Evolutionary conservation across 2,113 vertebrate genomes (phyloP), one percentile per base, ranked within the genome.

Genomic region (Hypanus sabinus): DNA sequence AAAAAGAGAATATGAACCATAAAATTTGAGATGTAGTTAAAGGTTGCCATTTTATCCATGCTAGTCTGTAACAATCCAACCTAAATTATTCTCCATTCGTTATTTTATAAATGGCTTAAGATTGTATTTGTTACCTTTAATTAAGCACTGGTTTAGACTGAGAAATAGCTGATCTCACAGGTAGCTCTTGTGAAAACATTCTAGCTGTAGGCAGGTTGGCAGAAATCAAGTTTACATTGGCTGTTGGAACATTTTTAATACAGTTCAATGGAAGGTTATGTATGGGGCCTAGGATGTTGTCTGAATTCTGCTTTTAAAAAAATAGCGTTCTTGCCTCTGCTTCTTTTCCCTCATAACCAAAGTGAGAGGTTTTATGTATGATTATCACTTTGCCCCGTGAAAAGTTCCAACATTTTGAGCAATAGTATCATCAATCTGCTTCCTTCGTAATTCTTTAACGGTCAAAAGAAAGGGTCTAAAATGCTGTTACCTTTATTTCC

Each of bases 121-220:
- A 33, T 65, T 73, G 22, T 73, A 73, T 73, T 73, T 73, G 16
- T 6, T 73, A 20, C 16, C 71, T 24, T 22, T 73, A 73, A 65
- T 65, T 85, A 85, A 8, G 18, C 27, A 55, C 46, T 0, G 38
- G 5, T 90, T 18, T 65, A 76, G n/a, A 76, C 30, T 76, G 30
- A 65, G 46, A 62, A 79, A 36, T 10, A 90, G 9, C 57, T 20
- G 14, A 14, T 62, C 30, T 33, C n/a, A 65, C 85, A 68, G 60
- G 85, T 90, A 90, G 85, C 60, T 65, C 85, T 90, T 90, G 60
- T 68, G n/a, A 20, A 68, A 90, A 33, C 60, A 65, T 90, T 90
- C 33, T 65, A 16, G 85, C 85, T 90, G 60, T 30, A 65, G 60
- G 85, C 60, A 33, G 3, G 22, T 90, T 90, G 85, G 85, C 85